Percentiles rank a stretch among this genome's conserved stretches.
Evolutionary conservation across 2,113 vertebrate species (phyloP).

Genomic region (Poeciliopsis occidentalis): DNA sequence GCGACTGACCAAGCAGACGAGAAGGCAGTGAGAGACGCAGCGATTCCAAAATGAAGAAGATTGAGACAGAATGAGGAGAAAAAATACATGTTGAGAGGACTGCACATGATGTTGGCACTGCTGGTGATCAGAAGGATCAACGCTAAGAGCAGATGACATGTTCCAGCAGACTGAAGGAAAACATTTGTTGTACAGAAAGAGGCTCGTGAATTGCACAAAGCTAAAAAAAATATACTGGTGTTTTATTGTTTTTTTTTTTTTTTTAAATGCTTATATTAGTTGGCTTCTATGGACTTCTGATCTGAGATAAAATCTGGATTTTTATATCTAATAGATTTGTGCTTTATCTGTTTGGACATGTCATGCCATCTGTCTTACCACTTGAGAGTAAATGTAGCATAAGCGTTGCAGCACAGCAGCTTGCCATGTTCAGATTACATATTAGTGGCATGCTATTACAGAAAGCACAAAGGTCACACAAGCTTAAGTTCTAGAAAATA

Average conservation of each 20-base stretch:
- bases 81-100: background rate
- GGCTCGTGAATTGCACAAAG: background rate
- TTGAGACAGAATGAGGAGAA: background rate
- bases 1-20: background rate
- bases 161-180: background rate
- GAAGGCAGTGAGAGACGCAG: background rate
- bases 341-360: background rate
- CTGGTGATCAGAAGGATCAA: background rate
- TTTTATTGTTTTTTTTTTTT: no score
- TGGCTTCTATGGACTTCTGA: background rate
- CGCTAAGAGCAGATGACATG: background rate
- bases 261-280: background rate
- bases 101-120: background rate
- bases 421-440: background rate
- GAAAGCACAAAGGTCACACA: constrained; percentile 16
- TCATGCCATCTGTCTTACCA: background rate
- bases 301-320: background rate
- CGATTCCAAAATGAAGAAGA: background rate
- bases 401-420: background rate
- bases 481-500: background rate
- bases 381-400: background rate
- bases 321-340: background rate
- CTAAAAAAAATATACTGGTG: background rate
- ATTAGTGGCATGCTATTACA: constrained; percentile 9
- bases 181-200: background rate